Base-by-base conservation (phyloP, 2,888 invertebrate species). In the Dinocampus coccinellae region DNA sequence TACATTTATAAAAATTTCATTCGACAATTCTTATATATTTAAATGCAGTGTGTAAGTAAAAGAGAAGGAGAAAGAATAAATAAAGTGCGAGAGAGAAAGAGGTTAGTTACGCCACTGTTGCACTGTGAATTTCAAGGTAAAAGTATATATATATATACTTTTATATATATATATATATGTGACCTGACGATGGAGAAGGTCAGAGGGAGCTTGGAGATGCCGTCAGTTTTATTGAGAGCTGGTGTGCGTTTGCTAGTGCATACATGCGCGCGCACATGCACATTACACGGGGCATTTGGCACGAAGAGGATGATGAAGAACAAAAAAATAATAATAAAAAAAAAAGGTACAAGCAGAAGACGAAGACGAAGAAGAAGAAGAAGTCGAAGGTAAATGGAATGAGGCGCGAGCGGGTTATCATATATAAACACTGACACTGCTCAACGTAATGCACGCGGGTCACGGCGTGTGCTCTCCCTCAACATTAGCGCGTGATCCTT, bases 191-290 rank as follows among this genome's bases (percentile, higher is more conserved):
- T 69, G 73, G 73, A 72, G 76, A 75, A 72, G 77, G 78, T 79
- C 77, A 76, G 74, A 79, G 78, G 75, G 76, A 80, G 82, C 83
- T 80, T 66, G 81, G 78, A 73, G 82, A 79, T 83, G 76, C 65
- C 67, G 72, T 73, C 72, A 68, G 67, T 68, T 70, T 70, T n/a
- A n/a, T n/a, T 73, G 72, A 77, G 75, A 79, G 75, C 79, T 75
- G 81, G 78, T 74, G 76, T 36, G 58, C 47, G 60, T 47, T 68
- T 47, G 52, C 26, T 22, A 20, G 76, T 75, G 78, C 73, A 78
- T 76, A 77, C 76, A 77, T 63, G 74, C 66, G 74, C 72, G 77
- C 78, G 73, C 75, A 69, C 78, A 75, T 78, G 73, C 75, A 69
- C 78, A 75, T 78, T 82, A 76, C 76, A 76, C 69, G 75, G 74